Evolutionary conservation across 37 sponge, comb jelly and placozoan genomes (phyloP).

Genomic region (Ephydatia muelleri): DNA sequence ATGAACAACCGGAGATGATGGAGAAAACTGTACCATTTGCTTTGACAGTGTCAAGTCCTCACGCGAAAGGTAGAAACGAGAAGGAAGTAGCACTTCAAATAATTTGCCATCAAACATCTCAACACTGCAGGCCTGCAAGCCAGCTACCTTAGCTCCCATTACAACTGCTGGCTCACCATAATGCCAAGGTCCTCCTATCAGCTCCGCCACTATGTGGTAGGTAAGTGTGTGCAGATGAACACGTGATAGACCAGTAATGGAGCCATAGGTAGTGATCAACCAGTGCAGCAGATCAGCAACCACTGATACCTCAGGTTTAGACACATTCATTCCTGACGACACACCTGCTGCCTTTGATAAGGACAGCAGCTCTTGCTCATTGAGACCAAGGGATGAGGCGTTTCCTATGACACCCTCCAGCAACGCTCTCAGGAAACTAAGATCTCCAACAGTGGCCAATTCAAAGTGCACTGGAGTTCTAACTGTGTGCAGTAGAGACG

Average conservation of each 20-base stretch:
- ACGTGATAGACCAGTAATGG: conserved; percentile 50
- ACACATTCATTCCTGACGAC: not conserved
- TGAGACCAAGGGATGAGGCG: conserved; percentile 88
- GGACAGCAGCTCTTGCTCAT: conserved; percentile 86
- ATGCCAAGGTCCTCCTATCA: conserved; percentile 42
- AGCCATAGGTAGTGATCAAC: conserved; percentile 57
- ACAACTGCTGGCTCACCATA: conserved; percentile 38
- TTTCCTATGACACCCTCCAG: conserved; percentile 37
- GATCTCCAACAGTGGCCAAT: conserved; percentile 82
- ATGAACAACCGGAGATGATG: conserved; percentile 11
- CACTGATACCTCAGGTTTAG: conserved; percentile 46
- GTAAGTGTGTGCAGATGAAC: conserved; percentile 88
- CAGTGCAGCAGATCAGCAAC: conserved; percentile 77
- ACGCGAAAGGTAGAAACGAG: conserved; percentile 50
- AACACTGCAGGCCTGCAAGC: conserved; percentile 70
- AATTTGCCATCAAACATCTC: conserved; percentile 31
- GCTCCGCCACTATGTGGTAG: conserved; percentile 67
- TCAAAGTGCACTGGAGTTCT: conserved; percentile 78
- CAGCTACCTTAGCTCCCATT: conserved; percentile 75
- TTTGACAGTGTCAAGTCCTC: conserved; percentile 31
- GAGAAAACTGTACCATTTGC: conserved; percentile 27
- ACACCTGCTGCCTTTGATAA: conserved; percentile 53
- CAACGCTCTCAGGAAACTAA: conserved; percentile 50
- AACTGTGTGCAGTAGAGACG: conserved; percentile 24
- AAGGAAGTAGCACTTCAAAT: conserved; percentile 57